Conservation (phyloP, 2,113 vertebrate species). For the Rissa tridactyla region DNA sequence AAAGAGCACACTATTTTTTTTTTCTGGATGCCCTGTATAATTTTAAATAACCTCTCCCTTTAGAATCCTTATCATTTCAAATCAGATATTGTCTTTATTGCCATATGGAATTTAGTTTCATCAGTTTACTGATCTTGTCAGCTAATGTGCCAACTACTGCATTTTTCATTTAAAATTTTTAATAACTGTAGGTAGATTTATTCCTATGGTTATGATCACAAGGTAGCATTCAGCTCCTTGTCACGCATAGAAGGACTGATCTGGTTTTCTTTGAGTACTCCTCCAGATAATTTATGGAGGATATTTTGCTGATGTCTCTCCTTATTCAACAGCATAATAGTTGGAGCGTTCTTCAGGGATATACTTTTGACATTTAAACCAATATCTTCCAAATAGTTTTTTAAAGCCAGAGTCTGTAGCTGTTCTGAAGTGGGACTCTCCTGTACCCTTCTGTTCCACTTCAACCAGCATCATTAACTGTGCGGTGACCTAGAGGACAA, state of each 20-base stretch:
- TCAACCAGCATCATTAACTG: not conserved
- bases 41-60: not conserved
- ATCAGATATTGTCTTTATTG: not conserved
- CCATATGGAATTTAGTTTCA: not conserved
- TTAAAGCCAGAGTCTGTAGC: not conserved
- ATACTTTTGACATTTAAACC: not conserved
- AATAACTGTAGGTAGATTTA: not conserved
- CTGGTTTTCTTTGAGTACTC: not conserved
- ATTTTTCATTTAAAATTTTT: not conserved
- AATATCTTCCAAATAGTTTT: not conserved
- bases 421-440: not conserved
- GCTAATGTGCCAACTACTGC: not conserved
- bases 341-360: not conserved
- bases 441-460: not conserved
- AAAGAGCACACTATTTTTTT: not conserved
- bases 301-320: not conserved
- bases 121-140: not conserved
- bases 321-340: not conserved
- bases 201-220: not conserved
- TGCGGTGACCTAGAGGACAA: not conserved
- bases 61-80: not conserved
- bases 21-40: not conserved
- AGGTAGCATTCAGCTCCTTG: not conserved
- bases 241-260: not conserved
- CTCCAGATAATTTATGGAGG: not conserved